phyloP scores from a whole-genome alignment of 2,797 vertebrate genomes.

The Sebastes steindachneri region DNA sequence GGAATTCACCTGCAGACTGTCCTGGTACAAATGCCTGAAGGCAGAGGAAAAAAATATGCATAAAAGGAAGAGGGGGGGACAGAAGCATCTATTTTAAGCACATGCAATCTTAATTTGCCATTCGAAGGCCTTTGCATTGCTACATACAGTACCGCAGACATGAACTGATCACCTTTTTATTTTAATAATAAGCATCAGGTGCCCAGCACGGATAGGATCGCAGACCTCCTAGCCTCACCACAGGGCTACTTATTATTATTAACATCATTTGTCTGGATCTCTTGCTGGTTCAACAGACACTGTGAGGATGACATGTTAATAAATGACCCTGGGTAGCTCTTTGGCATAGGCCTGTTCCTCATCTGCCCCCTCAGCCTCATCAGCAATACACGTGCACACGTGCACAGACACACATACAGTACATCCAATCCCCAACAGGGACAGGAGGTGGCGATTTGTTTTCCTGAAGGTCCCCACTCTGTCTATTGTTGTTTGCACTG shows the following conservation, averaged over 20 bases:
- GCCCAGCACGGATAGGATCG: conserved; percentile 43
- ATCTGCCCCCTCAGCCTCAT: conserved; percentile 88
- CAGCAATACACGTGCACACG: conserved; percentile 72
- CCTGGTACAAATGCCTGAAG: conserved; percentile 34
- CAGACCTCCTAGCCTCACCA: conserved; percentile 87
- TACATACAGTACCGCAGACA: conserved; percentile 28
- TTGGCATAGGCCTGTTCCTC: conserved; percentile 93
- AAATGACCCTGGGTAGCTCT: conserved; percentile 94
- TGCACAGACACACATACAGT: conserved; percentile 65
- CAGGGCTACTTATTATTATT: conserved; percentile 95
- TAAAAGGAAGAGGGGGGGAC: conserved; percentile 21
- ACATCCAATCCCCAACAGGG: conserved; percentile 92
- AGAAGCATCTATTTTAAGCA: conserved; percentile 35
- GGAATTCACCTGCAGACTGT: conserved; percentile 44
- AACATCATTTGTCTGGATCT: conserved; percentile 99
- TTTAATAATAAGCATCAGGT: conserved; percentile 72
- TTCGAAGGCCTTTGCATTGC: conserved; percentile 23
- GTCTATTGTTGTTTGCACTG: conserved; percentile 99
- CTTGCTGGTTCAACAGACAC: conserved; percentile 93
- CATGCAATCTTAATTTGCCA: not conserved
- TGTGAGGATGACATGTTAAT: conserved; percentile 95
- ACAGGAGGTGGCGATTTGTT: conserved; percentile 94
- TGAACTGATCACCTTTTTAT: conserved; percentile 41
- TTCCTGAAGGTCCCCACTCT: conserved; percentile 96
- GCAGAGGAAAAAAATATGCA: conserved; percentile 16